Evolutionary conservation across 2,888 invertebrate species (phyloP), one percentile per base, ranked within the genome.

Genomic region (Tillus elongatus): DNA sequence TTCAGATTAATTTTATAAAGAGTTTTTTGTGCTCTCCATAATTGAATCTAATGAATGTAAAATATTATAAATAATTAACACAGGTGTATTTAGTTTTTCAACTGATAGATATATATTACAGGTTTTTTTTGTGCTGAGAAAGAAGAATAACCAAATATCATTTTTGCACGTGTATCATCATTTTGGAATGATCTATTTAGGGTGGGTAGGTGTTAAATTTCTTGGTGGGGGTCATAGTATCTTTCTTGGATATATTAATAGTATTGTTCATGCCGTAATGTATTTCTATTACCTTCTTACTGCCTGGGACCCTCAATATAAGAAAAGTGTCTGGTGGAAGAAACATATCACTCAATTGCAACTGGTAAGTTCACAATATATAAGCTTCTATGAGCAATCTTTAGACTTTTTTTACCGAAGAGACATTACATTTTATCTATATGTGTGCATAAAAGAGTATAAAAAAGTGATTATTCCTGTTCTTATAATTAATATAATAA

Each of bases 121-220:
- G 63, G 61, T 82, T 37, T 86, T 86, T 66, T 86, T 87, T 58
- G 75, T 83, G 13, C 63, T 86, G 47, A 69, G 85, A 40, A 87
- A 87, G 61, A 85, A 85, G 54, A 72, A 79, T 47, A 78, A 74
- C 40, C 87, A 87, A 66, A 73, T 86, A 13, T 73, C 84, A 1
- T 84, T 85, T 53, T 71, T 88, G 24, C 87, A 88, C 54, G 75
- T 86, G 4, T 85, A 86, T 53, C 87, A 87, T 60, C 87, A 88
- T 56, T 70, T 76, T 0, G 81, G 83, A 1, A 86, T 87, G 84
- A 73, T 80, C 0, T 32, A 76, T n/a, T 72, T 75, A 1, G 66
- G 70, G 41, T 84, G 81, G 77, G 60, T 62, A 11, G 71, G 65
- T 3, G 55, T 61, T 3, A 79, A 75, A 62, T 77, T 71, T 47